Base-by-base conservation (phyloP, 2,797 vertebrate genomes). In the Uromys caudimaculatus region DNA sequence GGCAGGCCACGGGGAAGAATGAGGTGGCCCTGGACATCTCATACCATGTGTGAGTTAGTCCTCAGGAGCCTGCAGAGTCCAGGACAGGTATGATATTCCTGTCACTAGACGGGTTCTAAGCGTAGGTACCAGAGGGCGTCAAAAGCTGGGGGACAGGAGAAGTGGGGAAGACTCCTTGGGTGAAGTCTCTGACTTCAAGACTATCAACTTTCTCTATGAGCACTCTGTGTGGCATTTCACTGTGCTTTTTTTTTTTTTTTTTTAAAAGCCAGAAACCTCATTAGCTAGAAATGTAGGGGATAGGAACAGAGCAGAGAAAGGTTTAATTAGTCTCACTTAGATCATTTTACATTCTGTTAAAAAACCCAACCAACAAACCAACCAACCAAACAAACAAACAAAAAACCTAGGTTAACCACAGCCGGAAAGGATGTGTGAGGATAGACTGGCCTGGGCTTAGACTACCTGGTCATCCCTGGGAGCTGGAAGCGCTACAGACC, bases 231-330 rank as follows among this genome's bases (percentile, higher is more conserved):
- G 92, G 86, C 78, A 89, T 96, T 96, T 89, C 38, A 47, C 60
- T 89, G 78, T 82, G 38, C 86, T 77, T 88, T 86, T 73, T 44
- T 44, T 44, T 44, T 44, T 44, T 88, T 86, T 73, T 44, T 44
- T 44, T 44, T 44, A 3, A 44, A 44, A 83, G 93, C 24, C 24
- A 90, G 91, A 87, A 93, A 96, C 27, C 60, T 97, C 90, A 93
- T 96, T 97, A 84, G 69, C 79, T 96, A 27, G 89, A 95, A 95
- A 92, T n/a, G 47, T 21, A 56, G 82, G 88, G 32, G 69, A 87
- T 71, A 84, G 89, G 85, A 71, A 64, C 94, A 88, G 81, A 92
- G 81, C 12, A 90, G 79, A 41, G 38, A 82, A 91, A 81, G 60
- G 60, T 32, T 94, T 94, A 82, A 87, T 95, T 78, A 62, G 62